A percentile compares a stretch with the other conserved stretches of the same genome.
Conservation (phyloP, 1,140 invertebrate species). For the Drosophila azteca region DNA sequence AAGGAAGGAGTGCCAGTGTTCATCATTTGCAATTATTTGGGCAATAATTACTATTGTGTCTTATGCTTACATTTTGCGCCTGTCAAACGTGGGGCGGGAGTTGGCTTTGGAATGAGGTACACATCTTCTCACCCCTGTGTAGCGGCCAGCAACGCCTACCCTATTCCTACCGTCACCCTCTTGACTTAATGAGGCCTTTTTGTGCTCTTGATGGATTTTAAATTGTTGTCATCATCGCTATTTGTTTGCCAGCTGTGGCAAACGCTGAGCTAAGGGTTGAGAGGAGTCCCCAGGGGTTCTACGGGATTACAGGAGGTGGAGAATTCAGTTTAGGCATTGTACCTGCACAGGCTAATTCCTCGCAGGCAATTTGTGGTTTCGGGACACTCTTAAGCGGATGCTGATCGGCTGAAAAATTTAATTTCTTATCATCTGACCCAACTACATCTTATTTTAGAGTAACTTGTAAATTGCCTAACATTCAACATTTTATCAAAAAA, state of each 20-base stretch:
- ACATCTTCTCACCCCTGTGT: not conserved
- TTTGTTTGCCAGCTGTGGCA: constrained; percentile 49
- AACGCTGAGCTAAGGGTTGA: constrained; percentile 2
- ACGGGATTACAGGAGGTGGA: no score
- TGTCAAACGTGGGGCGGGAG: not conserved
- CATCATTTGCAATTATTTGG: constrained; percentile 83
- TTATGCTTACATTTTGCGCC: constrained; percentile 79
- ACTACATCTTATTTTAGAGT: no score
- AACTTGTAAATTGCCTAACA: no score
- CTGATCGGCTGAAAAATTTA: not conserved
- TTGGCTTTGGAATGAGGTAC: not conserved
- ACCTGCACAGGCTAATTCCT: constrained; percentile 46
- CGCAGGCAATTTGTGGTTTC: constrained; percentile 31
- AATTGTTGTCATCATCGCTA: constrained; percentile 82
- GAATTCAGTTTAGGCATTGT: not conserved
- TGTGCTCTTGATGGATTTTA: constrained; percentile 83
- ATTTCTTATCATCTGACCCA: no score
- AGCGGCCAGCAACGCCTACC: constrained; percentile 29
- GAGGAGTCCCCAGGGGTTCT: not conserved
- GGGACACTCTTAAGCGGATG: constrained; percentile 7
- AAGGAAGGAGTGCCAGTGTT: constrained; percentile 13
- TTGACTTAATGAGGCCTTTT: constrained; percentile 83
- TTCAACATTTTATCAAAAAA: no score
- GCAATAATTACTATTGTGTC: constrained; percentile 84
- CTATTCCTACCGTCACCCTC: constrained; percentile 69